Conservation (phyloP, 1,140 invertebrate genomes). For the Lordiphosa stackelbergi region DNA sequence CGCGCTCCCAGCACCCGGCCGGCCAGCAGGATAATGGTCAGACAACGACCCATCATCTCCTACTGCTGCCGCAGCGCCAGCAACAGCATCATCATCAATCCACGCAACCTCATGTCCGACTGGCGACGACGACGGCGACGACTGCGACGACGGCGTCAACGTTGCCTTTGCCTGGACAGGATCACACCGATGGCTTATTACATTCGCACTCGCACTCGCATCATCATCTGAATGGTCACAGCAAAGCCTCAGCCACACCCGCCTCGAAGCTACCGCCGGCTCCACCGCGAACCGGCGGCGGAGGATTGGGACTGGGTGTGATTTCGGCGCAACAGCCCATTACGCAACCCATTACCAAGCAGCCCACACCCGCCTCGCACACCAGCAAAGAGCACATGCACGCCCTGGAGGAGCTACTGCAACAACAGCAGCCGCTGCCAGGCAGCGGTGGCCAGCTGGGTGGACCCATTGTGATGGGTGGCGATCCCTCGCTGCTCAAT, state of each 20-base stretch:
- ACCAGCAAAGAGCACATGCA: conserved; percentile 78
- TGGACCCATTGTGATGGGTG: conserved; percentile 56
- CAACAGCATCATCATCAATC: conserved; percentile 36
- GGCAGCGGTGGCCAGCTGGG: conserved; percentile 34
- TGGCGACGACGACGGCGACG: conserved; percentile 51
- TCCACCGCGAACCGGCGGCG: conserved; percentile 18
- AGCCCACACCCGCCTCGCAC: conserved; percentile 76
- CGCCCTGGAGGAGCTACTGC: conserved; percentile 58
- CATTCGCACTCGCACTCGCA: conserved; percentile 75
- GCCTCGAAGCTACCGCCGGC: conserved; percentile 51
- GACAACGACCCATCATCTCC: conserved; percentile 71
- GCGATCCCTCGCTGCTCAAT: conserved; percentile 66
- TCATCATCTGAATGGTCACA: conserved; percentile 23
- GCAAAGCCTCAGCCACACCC: conserved; percentile 40
- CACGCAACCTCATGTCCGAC: conserved; percentile 45
- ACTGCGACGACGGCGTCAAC: conserved; percentile 26
- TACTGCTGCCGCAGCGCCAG: conserved; percentile 65
- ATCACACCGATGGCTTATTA: conserved; percentile 71
- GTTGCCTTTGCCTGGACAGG: conserved; percentile 30
- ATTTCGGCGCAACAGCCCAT: conserved; percentile 42
- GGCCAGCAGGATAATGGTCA: conserved; percentile 71
- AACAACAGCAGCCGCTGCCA: conserved; percentile 16
- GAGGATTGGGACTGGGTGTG: conserved; percentile 25
- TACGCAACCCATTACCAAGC: conserved; percentile 79
- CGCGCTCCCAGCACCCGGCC: conserved; percentile 62